Evolutionary conservation across 2,888 invertebrate genomes (phyloP).

Genomic region (Heterodera filipjevi): DNA sequence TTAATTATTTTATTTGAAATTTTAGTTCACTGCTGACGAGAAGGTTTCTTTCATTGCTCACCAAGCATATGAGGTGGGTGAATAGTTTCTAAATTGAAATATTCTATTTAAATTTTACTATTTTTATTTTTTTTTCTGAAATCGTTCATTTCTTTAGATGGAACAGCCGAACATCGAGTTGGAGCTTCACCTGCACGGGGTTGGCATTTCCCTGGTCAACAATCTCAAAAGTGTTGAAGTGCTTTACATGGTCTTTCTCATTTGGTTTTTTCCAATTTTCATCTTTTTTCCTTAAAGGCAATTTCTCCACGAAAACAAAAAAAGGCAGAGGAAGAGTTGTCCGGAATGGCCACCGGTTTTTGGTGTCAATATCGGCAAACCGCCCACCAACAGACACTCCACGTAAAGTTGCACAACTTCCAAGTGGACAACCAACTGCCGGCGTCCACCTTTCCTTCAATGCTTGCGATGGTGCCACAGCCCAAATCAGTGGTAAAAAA

Average conservation of each 20-base stretch:
- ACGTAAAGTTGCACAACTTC: conserved; percentile 82
- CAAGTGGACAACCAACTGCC: conserved; percentile 91
- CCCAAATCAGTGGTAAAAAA: conserved; percentile 89
- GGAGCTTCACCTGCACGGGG: conserved; percentile 65
- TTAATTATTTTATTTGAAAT: not conserved
- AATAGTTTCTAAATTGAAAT: not conserved
- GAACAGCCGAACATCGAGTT: conserved; percentile 77
- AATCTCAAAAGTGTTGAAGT: conserved; percentile 70
- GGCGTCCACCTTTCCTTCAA: conserved; percentile 89
- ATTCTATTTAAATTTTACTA: not conserved
- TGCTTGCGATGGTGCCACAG: conserved; percentile 89
- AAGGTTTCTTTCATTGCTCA: conserved; percentile 77
- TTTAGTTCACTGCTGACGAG: conserved; percentile 76
- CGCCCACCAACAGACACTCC: conserved; percentile 83
- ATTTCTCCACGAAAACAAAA: not conserved
- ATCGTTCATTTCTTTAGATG: conserved; percentile 63
- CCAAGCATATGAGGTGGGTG: conserved; percentile 67
- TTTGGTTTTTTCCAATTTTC: not conserved
- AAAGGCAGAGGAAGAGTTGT: not conserved
- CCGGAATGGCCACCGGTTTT: conserved; percentile 66
- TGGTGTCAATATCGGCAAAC: conserved; percentile 86
- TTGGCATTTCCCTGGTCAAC: conserved; percentile 75
- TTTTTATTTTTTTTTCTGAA: no score
- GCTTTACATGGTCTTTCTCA: conserved; percentile 54
- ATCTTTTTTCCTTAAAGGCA: not conserved